These are phyloP conservation scores for Urosaurus nigricauda DNA, from an alignment of 2,797 vertebrate genomes.

Conservation along the genomic window DNA sequence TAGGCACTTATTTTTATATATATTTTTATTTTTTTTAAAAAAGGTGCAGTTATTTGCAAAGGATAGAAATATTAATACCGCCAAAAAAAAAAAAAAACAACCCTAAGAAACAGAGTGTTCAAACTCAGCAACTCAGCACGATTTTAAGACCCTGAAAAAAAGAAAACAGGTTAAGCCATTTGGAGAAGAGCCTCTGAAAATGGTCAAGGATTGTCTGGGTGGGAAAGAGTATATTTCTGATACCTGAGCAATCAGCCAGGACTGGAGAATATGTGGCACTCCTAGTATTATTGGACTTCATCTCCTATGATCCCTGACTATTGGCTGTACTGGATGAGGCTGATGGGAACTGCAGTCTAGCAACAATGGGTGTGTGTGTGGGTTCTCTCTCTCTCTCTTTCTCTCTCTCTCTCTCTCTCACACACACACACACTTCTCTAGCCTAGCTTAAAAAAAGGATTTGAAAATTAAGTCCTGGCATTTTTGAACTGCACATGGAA, in stretches of 20 bases:
- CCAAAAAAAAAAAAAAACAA: background rate
- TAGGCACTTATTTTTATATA: too few species aligned
- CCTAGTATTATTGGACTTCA: background rate
- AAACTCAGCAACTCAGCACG: too few species aligned
- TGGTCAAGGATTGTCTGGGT: background rate
- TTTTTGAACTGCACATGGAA: background rate
- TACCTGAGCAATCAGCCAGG: background rate
- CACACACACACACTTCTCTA: background rate
- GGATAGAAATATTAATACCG: background rate
- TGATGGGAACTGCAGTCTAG: background rate
- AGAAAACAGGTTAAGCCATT: background rate
- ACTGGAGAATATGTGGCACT: background rate
- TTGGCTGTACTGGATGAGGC: background rate
- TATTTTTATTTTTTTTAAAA: background rate
- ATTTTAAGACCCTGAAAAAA: background rate
- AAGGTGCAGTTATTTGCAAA: background rate
- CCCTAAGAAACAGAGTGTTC: background rate
- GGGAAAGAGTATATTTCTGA: background rate
- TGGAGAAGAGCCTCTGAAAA: background rate
- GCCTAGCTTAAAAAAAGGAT: background rate
- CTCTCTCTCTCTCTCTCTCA: too few species aligned
- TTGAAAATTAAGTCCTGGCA: background rate
- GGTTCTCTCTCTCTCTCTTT: too few species aligned
- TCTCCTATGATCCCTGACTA: background rate
- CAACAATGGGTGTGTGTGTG: too few species aligned